phyloP scores from a whole-genome alignment of 2,888 invertebrate genomes.

The Drosophila rubida region DNA sequence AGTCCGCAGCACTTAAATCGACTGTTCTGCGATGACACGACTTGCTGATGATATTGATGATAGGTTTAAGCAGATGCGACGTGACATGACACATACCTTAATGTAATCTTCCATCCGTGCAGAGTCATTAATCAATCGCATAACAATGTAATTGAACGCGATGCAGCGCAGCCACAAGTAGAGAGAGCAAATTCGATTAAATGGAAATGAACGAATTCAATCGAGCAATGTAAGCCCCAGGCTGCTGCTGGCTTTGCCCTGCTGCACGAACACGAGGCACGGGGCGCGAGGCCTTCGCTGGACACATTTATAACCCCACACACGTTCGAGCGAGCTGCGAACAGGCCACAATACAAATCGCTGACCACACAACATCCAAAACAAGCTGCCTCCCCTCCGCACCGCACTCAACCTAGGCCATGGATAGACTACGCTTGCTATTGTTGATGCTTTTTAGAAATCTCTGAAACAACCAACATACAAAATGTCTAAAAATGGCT shows the following conservation, averaged over 20 bases:
- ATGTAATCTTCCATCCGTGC: slow-evolving; percentile 16
- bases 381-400: slow-evolving; percentile 2
- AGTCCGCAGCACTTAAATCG: neutral
- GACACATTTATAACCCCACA: slow-evolving; percentile 15
- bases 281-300: neutral
- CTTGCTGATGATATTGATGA: slow-evolving; percentile 5
- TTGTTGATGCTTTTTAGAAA: slow-evolving; percentile 49
- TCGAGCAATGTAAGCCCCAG: slow-evolving; percentile 24
- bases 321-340: slow-evolving; percentile 7
- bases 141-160: slow-evolving; percentile 39
- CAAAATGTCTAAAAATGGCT: slow-evolving; percentile 56
- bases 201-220: slow-evolving; percentile 34
- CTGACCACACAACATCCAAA: slow-evolving; percentile 48
- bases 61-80: slow-evolving; percentile 10
- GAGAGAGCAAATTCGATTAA: slow-evolving; percentile 15
- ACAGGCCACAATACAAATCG: slow-evolving; percentile 36
- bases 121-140: slow-evolving; percentile 46
- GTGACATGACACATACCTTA: neutral
- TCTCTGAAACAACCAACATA: slow-evolving; percentile 47
- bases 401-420: neutral
- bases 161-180: neutral
- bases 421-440: neutral
- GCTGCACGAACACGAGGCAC: no score
- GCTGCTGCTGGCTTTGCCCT: no score
- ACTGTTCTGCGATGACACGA: neutral